These are phyloP conservation scores for Nipponia nippon DNA, from an alignment of 2,113 vertebrate genomes.

Conservation along the genomic window DNA sequence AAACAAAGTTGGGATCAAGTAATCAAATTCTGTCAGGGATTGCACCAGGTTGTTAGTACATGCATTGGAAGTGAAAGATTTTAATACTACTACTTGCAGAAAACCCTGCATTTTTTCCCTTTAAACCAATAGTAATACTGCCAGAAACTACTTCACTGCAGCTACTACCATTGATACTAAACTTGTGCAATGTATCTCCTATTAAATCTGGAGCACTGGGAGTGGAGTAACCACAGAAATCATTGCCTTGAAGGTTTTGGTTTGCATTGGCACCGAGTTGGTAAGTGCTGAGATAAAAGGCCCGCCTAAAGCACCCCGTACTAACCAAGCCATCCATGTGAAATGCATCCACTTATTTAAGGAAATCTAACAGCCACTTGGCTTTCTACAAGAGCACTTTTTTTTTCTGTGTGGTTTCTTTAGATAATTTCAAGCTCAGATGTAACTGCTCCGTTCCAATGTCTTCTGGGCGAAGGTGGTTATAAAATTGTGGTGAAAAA, in stretches of 20 bases:
- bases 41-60: background rate
- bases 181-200: background rate
- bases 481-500: background rate
- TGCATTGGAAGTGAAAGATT: background rate
- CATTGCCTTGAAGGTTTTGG: background rate
- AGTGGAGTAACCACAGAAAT: background rate
- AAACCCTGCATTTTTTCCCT: background rate
- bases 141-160: background rate
- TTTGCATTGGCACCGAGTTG: background rate
- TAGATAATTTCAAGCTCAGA: background rate
- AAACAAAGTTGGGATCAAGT: background rate
- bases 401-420: slow-evolving; percentile 4
- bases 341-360: background rate
- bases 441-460: background rate
- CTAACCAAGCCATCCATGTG: background rate
- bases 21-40: background rate
- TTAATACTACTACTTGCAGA: background rate
- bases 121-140: background rate
- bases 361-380: background rate
- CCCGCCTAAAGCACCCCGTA: background rate
- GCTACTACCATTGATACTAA: background rate
- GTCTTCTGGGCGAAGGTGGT: background rate
- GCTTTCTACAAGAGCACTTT: background rate
- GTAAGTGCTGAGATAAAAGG: slow-evolving; percentile 2
- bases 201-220: background rate